Evolutionary conservation across 2,888 invertebrate species (phyloP), one percentile per base, ranked within the genome.

Genomic region (Carcina quercana): DNA sequence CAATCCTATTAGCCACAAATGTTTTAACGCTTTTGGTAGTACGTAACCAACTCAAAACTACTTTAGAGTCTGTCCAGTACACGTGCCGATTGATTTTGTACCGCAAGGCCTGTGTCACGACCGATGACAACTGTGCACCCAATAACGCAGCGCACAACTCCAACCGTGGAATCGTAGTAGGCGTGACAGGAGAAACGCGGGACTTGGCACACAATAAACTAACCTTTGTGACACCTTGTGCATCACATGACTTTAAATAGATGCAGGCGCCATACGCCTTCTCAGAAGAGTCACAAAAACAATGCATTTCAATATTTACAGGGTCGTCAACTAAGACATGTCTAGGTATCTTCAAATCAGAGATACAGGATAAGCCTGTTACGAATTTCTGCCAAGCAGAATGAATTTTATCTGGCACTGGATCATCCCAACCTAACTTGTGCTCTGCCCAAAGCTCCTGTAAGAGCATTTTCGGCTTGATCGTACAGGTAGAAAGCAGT

Each of bases 401-500:
- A 20, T 32, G 3, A 8, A 37, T 22, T 3, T 28, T 13, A n/a
- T 30, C 15, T 7, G 37, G 37, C 1, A 32, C 37, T 17, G 36
- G 31, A n/a, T 41, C 38, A 19, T 41, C 38, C 38, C 37, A 35
- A 13, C 26, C 35, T 5, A 35, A 2, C 25, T 33, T 31, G 8
- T 15, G n/a, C 3, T 10, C 22, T 5, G 15, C 14, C 40, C 38
- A 41, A 12, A 41, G 22, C 6, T 17, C 17, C 20, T 41, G 40
- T 10, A 42, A 10, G 7, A 41, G 6, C 3, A 38, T 38, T 37
- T 42, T 42, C 5, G 37, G 35, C 12, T 21, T 29, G n/a, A 42
- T 37, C 26, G 36, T 42, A 15, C 37, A 38, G 10, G 24, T 13
- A 14, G 31, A 27, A 14, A 43, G 30, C 3, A 38, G 27, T 1